Base-by-base conservation (phyloP, 2,113 vertebrate species). In the Heteronetta atricapilla region DNA sequence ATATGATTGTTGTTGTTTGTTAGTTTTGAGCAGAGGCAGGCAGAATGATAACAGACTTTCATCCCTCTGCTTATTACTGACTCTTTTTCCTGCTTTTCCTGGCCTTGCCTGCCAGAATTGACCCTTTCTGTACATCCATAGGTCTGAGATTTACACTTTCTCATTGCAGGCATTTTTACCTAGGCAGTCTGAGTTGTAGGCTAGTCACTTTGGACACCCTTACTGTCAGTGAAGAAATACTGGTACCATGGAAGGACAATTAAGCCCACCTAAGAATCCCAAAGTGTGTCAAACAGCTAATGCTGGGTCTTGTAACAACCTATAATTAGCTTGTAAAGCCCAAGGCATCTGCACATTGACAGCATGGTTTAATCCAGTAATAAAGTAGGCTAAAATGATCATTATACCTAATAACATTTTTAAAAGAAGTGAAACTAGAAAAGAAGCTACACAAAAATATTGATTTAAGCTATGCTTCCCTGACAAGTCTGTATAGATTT, bases 361-460 rank as follows among this genome's bases (percentile, higher is more conserved):
- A 94, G 48, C 20, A 52, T 14, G 52, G 59, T 72, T 89, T 79
- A 82, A 93, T 82, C 46, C 23, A 83, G 46, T 72, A 70, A 74
- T 83, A 70, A 89, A 95, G 52, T 66, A 82, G 53, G 82, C 72
- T 89, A 82, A 89, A 95, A 89, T 93, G 0, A 77, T 59, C 89
- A 78, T 52, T 74, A 83, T 19, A 70, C 23, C 42, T 80, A 88
- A 78, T 11, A 70, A 33, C 42, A 75, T 78, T 94, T 94, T 86
- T 88, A 86, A 73, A 64, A 89, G 67, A 94, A 89, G 46, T 70
- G 59, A 82, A 86, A 81, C 64, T 67, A 88, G 38, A 88, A 89
- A 82, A 77, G 63, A 85, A 80, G n/a, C 55, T 56, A 83, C 33
- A 40, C 33, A 89, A 93, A 78, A 26, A 44, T 82, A 94, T 11